Base-by-base conservation (phyloP, 2,113 vertebrate genomes). In the Polypterus bichir region DNA sequence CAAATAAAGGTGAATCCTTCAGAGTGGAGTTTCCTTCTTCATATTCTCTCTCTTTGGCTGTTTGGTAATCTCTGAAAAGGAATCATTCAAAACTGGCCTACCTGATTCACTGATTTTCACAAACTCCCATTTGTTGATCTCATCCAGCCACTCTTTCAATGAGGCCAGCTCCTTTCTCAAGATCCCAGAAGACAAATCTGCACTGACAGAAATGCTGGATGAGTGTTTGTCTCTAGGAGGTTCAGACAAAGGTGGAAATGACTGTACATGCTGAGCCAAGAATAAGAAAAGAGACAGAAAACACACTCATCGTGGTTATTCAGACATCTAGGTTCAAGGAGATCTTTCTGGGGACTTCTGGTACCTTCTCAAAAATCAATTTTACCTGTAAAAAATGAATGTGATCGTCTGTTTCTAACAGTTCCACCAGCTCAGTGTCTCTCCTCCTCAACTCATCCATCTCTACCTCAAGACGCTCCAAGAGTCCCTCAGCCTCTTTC, bases 401-500 rank as follows among this genome's bases (percentile, higher is more conserved):
- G 27, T 27, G 8, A 63, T 3, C 49, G 7, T 11, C 70, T 4
- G 62, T 76, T 3, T 47, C 59, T 45, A 66, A 69, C 44, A 80
- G 67, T 51, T 70, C 64, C 46, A 65, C 5, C 49, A 82, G 66
- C 46, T 67, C 7, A 10, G 59, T 44, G 44, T 74, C 51, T 3
- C 3, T 66, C 64, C 49, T 64, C 68, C 46, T 77, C 59, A 80
- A 71, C 5, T 64, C 59, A 1, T 2, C 47, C n/a, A 72, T 68
- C 48, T 79, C 73, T 0, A 51, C 54, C 46, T 71, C 46, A 60
- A 78, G 69, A 3, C 9, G 49, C 4, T 65, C 0, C 3, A 68
- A 3, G 48, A 67, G 59, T 55, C 59, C 57, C 4, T 64, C 59
- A 5, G 44, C 65, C 56, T 63, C 9, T 45, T 51, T 68, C 46